Conservation (phyloP, 1,140 invertebrate genomes). For the Drosophila pallidifrons region DNA sequence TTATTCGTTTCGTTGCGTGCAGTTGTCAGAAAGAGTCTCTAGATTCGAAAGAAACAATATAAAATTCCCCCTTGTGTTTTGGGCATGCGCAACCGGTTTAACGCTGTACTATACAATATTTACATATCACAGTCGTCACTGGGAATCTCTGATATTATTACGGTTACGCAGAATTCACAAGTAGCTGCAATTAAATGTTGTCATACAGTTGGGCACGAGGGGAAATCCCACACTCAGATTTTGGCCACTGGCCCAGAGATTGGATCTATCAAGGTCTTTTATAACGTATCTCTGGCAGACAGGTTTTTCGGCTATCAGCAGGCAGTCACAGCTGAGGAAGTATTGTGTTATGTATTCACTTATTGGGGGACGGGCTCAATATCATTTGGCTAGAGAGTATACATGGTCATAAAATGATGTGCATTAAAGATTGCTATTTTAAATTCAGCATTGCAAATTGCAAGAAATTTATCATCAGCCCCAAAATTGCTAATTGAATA, state of each 20-base stretch:
- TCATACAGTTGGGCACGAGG: background rate
- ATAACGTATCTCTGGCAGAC: slow-evolving; percentile 36
- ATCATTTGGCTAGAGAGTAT: background rate
- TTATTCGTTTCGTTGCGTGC: slow-evolving; percentile 20
- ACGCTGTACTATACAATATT: slow-evolving; percentile 5
- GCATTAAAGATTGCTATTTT: background rate
- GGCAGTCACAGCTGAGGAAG: background rate
- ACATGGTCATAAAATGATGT: background rate
- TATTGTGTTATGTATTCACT: background rate
- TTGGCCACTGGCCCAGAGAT: slow-evolving; percentile 56
- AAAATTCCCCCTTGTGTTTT: slow-evolving; percentile 42
- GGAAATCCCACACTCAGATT: slow-evolving; percentile 14
- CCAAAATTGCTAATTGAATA: background rate
- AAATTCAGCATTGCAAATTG: background rate
- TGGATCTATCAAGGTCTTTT: slow-evolving; percentile 49
- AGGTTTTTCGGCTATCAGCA: slow-evolving; percentile 40
- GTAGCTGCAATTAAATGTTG: slow-evolving; percentile 14
- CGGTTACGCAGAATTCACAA: slow-evolving; percentile 64
- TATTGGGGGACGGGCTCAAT: slow-evolving; percentile 5
- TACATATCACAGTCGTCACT: slow-evolving; percentile 33
- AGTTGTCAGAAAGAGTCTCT: slow-evolving; percentile 43
- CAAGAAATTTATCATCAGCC: background rate
- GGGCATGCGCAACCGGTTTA: slow-evolving; percentile 39
- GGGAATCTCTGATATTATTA: slow-evolving; percentile 45
- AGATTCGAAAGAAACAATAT: slow-evolving; percentile 17